Evolutionary conservation across 2,113 vertebrate species (phyloP).

Genomic region (Eurypyga helias): DNA sequence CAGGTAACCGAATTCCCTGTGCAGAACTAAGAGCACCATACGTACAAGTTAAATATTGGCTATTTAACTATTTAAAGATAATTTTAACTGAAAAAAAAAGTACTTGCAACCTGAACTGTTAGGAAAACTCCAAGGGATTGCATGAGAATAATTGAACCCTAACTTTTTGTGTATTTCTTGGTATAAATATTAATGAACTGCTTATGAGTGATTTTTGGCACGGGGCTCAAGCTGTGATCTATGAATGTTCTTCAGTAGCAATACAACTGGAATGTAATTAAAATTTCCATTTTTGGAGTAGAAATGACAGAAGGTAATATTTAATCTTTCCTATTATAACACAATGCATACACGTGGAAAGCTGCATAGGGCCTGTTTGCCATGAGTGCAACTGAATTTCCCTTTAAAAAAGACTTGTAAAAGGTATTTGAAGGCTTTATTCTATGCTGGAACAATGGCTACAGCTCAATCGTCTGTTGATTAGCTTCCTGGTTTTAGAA

Average conservation of each 20-base stretch:
- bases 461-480: neutral
- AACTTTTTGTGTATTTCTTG: neutral
- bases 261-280: neutral
- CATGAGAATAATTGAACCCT: neutral
- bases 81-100: neutral
- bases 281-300: neutral
- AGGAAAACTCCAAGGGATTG: neutral
- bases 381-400: neutral
- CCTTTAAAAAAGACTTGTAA: neutral
- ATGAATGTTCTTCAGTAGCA: neutral
- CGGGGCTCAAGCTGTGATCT: neutral
- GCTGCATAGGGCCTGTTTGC: neutral
- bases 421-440: neutral
- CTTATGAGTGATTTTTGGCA: neutral
- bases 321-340: neutral
- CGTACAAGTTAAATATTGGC: neutral
- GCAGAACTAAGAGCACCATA: neutral
- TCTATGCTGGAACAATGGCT: neutral
- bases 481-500: constrained; percentile 10
- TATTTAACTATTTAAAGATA: neutral
- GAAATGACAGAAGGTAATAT: neutral
- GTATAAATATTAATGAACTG: neutral
- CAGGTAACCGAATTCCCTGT: constrained; percentile 79
- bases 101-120: neutral
- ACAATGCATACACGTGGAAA: neutral